Conservation (phyloP, 2,888 invertebrate genomes). For the Hymenopus coronatus region DNA sequence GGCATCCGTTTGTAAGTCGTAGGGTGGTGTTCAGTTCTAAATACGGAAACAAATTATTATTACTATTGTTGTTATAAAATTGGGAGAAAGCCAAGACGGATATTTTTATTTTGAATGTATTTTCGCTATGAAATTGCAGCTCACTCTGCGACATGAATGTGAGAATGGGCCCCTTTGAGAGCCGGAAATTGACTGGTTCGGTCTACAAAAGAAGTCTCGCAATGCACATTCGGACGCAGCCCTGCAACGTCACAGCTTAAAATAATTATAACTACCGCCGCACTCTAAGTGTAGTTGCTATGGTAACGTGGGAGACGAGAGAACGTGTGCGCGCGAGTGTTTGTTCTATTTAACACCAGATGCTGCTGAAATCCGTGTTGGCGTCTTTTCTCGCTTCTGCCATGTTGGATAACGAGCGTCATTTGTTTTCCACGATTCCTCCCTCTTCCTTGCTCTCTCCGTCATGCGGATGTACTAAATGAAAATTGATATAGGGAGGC, state of each 20-base stretch:
- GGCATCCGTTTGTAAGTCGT: too few relatives aligned
- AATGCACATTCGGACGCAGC: background rate
- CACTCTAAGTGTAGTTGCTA: constrained; percentile 16
- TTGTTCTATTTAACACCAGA: constrained; percentile 32
- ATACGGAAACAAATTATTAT: too few relatives aligned
- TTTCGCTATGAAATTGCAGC: too few relatives aligned
- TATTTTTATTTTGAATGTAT: too few relatives aligned
- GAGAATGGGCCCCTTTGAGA: too few relatives aligned
- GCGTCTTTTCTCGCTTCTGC: constrained; percentile 32
- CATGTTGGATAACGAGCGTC: constrained; percentile 31
- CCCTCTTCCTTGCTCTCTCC: constrained; percentile 4
- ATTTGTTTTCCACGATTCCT: constrained; percentile 30
- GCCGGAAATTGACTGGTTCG: too few relatives aligned
- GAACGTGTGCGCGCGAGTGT: constrained; percentile 8
- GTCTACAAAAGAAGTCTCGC: too few relatives aligned
- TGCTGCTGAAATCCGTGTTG: constrained; percentile 32
- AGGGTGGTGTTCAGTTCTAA: too few relatives aligned
- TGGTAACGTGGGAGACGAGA: background rate
- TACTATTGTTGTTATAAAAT: too few relatives aligned
- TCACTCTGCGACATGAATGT: too few relatives aligned
- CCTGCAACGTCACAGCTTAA: constrained; percentile 14
- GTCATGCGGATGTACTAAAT: constrained; percentile 27
- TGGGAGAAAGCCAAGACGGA: too few relatives aligned
- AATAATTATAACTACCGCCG: constrained; percentile 10
- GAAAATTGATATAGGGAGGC: constrained; percentile 34